Evolutionary conservation across 1,140 invertebrate genomes (phyloP), one percentile per base, ranked within the genome.

Genomic region (Drosophila kurseongensis): DNA sequence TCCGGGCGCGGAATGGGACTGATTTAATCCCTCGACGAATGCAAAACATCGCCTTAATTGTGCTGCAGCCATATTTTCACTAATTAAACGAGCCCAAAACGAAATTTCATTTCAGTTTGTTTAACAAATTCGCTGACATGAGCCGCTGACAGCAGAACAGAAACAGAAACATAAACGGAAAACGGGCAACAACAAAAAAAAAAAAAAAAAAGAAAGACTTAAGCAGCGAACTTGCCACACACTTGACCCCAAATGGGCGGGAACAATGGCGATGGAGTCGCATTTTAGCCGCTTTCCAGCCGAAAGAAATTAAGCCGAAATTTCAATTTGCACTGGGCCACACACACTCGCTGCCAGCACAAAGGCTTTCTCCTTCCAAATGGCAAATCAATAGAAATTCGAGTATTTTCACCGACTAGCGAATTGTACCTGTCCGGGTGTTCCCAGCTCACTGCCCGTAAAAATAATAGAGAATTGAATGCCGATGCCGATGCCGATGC

Each of bases 101-200:
- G 61, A 67, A 75, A 71, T 81, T 88, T 86, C 83, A 86, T 86
- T 88, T 82, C 79, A 76, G 83, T 88, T 88, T 86, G 71, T 83
- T 86, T 88, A 82, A 86, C 82, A 86, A 86, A 86, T 86, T 82
- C 81, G 83, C 79, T 86, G 82, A 86, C 82, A 86, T 76, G 80
- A 78, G 60, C 54, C 69, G 69, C 83, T 85, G 80, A 85, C 81
- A 85, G 81, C 73, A 62, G 67, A 81, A 61, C 67, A 78, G 61
- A 41, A 67, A 58, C 41, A 54, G 23, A 52, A 41, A 41, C 14
- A 36, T 23, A 29, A 36, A 62, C n/a, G 29, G 27, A 66, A 59
- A 27, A 45, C 35, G 51, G 14, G 50, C 5, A 38, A 32, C 57
- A 42, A 66, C 66, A 68, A 76, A 51, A 42, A 54, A 8, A 36